phyloP scores from a whole-genome alignment of 2,113 vertebrate species.

The Nothocercus julius region DNA sequence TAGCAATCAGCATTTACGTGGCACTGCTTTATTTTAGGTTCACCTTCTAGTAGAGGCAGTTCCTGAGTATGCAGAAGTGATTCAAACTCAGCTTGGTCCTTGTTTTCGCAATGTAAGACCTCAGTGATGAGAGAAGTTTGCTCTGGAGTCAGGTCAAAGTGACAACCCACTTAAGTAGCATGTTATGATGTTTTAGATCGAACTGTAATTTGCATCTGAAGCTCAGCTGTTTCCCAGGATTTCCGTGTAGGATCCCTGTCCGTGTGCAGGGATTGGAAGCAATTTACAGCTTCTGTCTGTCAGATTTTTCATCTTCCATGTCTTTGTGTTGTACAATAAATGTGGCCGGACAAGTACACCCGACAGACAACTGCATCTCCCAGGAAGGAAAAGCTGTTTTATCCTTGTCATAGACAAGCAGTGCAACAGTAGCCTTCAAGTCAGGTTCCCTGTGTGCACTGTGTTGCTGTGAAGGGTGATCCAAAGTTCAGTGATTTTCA shows the following conservation, averaged over 20 bases:
- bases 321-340: background rate
- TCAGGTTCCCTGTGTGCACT: background rate
- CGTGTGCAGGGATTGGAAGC: background rate
- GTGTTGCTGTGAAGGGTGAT: background rate
- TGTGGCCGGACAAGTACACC: background rate
- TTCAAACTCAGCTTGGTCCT: background rate
- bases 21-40: too few relatives aligned
- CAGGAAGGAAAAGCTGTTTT: background rate
- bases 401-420: background rate
- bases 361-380: background rate
- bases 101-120: background rate
- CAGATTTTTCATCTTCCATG: background rate
- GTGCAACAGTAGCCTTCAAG: background rate
- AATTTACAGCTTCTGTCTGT: background rate
- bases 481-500: background rate
- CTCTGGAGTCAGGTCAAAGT: background rate
- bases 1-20: background rate
- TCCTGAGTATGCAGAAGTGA: background rate
- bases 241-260: background rate
- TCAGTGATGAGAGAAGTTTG: background rate
- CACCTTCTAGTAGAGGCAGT: background rate
- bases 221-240: background rate
- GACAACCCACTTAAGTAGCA: background rate
- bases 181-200: background rate
- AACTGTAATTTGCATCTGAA: background rate